phyloP scores from a whole-genome alignment of 2,113 vertebrate genomes.

The Mionectes macconnelli region DNA sequence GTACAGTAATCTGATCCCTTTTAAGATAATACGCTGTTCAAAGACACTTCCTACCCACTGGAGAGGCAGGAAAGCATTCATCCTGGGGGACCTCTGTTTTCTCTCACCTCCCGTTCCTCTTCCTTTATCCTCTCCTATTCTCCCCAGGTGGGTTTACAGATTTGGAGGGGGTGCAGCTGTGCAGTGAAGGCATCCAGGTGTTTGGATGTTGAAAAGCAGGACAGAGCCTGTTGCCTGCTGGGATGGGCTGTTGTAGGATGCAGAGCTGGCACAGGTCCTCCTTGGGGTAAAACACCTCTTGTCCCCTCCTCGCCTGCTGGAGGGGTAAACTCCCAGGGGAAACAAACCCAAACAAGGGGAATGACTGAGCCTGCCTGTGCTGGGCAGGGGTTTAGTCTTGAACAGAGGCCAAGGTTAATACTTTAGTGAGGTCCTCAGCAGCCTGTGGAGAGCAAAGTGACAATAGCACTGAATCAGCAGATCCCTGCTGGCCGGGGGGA shows the following conservation, averaged over 20 bases:
- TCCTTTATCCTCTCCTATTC: background rate
- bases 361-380: background rate
- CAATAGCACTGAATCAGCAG: background rate
- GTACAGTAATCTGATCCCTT: background rate
- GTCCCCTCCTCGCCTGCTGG: background rate
- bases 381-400: background rate
- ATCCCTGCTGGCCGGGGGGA: background rate
- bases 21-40: background rate
- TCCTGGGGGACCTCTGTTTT: background rate
- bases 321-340: background rate
- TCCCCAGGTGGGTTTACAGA: background rate
- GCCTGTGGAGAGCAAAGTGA: background rate
- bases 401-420: constrained; percentile 28
- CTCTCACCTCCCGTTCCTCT: background rate
- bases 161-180: background rate
- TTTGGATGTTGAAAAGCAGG: background rate
- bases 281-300: background rate
- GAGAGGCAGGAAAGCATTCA: background rate
- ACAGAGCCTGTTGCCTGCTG: background rate
- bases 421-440: background rate
- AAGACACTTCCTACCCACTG: background rate
- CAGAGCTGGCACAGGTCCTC: background rate
- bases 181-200: background rate
- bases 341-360: background rate
- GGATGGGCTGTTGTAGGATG: background rate